Percentiles rank a stretch among this genome's conserved stretches.
phyloP scores from a whole-genome alignment of 2,888 invertebrate species.

The Scaptomyza reducta region DNA sequence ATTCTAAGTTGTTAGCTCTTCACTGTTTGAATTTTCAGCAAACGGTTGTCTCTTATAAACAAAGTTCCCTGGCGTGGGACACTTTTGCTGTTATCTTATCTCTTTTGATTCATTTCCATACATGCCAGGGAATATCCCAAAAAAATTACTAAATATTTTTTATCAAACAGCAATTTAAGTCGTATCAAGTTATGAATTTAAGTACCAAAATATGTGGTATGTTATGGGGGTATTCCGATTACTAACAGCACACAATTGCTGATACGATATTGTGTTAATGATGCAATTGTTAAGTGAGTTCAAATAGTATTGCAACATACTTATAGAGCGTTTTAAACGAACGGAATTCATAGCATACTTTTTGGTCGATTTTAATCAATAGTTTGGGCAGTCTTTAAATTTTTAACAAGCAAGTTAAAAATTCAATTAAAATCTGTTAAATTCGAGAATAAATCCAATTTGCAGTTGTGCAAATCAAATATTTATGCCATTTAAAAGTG shows the following conservation, averaged over 20 bases:
- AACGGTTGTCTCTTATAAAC: constrained; percentile 28
- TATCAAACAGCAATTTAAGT: constrained; percentile 5
- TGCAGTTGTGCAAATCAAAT: constrained; percentile 33
- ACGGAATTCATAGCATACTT: not conserved
- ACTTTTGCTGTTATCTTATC: constrained; percentile 37
- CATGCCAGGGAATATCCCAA: constrained; percentile 32
- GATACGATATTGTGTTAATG: constrained; percentile 14
- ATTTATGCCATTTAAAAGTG: constrained; percentile 36
- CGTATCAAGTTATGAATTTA: not conserved
- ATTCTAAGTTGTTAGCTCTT: constrained; percentile 20
- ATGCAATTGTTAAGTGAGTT: not conserved
- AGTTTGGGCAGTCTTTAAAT: too few relatives aligned
- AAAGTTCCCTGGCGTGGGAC: constrained; percentile 4
- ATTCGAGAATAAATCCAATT: constrained; percentile 34
- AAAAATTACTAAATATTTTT: constrained; percentile 24
- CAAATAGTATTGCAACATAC: too few relatives aligned
- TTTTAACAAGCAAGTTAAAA: constrained; percentile 21
- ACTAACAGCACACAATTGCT: not conserved
- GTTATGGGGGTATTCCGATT: constrained; percentile 23
- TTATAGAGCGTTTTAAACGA: not conserved
- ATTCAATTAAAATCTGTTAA: constrained; percentile 39
- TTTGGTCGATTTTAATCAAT: not conserved
- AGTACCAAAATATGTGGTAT: not conserved
- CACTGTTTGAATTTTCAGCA: constrained; percentile 8
- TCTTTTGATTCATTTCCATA: not conserved